A percentile compares a stretch with the other conserved stretches of the same genome.
Evolutionary conservation across 2,888 invertebrate genomes (phyloP).

Genomic region (Drosophila tripunctata): DNA sequence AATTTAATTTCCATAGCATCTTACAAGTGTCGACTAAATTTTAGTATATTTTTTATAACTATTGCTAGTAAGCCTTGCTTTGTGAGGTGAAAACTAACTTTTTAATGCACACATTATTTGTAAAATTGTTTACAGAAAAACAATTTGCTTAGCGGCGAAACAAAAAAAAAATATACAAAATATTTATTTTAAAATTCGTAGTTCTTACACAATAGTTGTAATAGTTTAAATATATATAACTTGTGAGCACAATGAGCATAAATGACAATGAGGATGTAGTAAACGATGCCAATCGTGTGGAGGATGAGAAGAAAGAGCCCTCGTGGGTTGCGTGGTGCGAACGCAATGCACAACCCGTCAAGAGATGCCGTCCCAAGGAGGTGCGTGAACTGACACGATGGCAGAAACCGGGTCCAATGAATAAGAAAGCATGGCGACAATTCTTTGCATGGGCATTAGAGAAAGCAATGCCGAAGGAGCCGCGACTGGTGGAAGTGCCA

Average conservation of each 20-base stretch:
- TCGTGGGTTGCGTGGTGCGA: conserved; percentile 57
- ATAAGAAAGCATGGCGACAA: conserved; percentile 49
- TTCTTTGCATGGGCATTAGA: conserved; percentile 49
- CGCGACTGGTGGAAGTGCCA: not conserved
- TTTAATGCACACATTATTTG: not conserved
- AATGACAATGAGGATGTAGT: conserved; percentile 14
- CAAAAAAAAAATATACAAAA: conserved; percentile 4
- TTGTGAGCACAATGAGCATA: conserved; percentile 21
- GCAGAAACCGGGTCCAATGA: conserved; percentile 64
- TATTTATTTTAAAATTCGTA: conserved; percentile 7
- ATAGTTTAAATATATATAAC: not conserved
- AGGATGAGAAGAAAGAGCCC: conserved; percentile 1
- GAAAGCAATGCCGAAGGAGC: conserved; percentile 44
- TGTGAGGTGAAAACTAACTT: not conserved
- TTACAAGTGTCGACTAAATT: not conserved
- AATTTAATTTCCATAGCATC: not conserved
- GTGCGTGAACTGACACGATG: conserved; percentile 34
- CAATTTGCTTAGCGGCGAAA: conserved; percentile 5
- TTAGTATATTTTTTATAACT: conserved; percentile 1
- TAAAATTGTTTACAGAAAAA: conserved; percentile 14
- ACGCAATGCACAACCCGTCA: conserved; percentile 42
- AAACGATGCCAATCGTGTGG: not conserved
- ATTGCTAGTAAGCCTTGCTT: conserved; percentile 27
- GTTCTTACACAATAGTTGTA: not conserved
- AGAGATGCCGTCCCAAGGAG: not conserved